These are phyloP conservation scores for Odobenus rosmarus DNA, from an alignment of 2,113 vertebrate genomes.

Conservation along the genomic window DNA sequence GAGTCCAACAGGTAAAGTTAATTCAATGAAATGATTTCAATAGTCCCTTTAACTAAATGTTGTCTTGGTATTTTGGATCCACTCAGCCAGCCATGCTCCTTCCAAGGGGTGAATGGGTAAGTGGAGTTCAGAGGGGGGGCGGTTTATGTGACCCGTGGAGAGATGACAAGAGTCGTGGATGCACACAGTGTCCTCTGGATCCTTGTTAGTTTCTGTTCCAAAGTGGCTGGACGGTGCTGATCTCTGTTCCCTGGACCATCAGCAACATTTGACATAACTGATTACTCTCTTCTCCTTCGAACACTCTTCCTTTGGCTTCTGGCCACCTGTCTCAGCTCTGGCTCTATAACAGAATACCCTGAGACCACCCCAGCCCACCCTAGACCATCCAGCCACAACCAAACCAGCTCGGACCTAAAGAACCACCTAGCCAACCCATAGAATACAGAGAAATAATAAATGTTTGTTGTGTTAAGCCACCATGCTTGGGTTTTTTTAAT, in stretches of 20 bases:
- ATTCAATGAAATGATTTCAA: neutral
- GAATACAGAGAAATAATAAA: neutral
- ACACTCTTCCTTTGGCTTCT: neutral
- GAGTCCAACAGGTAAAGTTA: neutral
- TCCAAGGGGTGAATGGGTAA: neutral
- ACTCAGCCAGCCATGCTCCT: neutral
- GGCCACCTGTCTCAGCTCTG: neutral
- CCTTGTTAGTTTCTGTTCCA: neutral
- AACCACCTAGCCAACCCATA: neutral
- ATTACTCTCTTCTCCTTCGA: neutral
- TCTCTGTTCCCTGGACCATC: neutral
- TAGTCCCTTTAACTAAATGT: neutral
- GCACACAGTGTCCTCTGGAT: neutral
- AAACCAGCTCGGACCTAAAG: neutral
- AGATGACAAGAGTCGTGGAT: neutral
- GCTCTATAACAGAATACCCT: neutral
- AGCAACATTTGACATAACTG: neutral
- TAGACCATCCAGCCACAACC: neutral
- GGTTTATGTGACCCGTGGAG: neutral
- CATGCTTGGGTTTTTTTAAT: neutral
- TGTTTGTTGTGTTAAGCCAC: neutral
- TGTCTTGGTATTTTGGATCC: neutral
- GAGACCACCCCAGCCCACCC: neutral
- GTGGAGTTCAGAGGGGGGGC: accelerated
- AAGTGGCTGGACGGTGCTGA: neutral